Evolutionary conservation across 2,888 invertebrate genomes (phyloP).

Genomic region (Thymelicus sylvestris): DNA sequence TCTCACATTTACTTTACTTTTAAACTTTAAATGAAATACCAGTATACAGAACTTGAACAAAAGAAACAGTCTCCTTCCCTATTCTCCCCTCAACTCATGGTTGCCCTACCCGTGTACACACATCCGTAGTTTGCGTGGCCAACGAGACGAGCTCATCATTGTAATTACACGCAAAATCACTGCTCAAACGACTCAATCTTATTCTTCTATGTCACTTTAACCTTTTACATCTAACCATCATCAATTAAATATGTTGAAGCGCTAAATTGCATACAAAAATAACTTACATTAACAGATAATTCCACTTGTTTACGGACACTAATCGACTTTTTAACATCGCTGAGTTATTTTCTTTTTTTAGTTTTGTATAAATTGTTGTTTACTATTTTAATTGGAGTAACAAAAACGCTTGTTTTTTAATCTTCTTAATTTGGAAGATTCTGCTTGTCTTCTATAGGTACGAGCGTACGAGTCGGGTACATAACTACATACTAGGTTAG

Average conservation of each 20-base stretch:
- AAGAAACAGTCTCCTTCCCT: background rate
- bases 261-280: conserved; percentile 27
- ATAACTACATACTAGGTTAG: too few relatives aligned
- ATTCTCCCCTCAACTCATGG: background rate
- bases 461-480: too few relatives aligned
- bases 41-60: background rate
- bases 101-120: background rate
- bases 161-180: conserved; percentile 42
- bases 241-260: conserved; percentile 17
- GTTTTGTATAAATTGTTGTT: too few relatives aligned
- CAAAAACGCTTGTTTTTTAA: too few relatives aligned
- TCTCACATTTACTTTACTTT: too few relatives aligned
- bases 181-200: conserved; percentile 31
- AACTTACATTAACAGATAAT: conserved; percentile 7
- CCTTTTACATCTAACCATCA: conserved; percentile 9
- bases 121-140: conserved; percentile 35
- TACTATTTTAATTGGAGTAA: too few relatives aligned
- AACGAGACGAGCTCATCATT: conserved; percentile 35
- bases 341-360: background rate
- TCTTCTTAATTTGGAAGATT: too few relatives aligned
- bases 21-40: too few relatives aligned
- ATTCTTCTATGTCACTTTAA: conserved; percentile 21
- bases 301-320: background rate
- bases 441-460: too few relatives aligned
- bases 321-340: background rate